A percentile compares a stretch with the other conserved stretches of the same genome.
These are phyloP conservation scores for Lampris megalopsis DNA, from an alignment of 2,113 vertebrate species.

Conservation along the genomic window DNA sequence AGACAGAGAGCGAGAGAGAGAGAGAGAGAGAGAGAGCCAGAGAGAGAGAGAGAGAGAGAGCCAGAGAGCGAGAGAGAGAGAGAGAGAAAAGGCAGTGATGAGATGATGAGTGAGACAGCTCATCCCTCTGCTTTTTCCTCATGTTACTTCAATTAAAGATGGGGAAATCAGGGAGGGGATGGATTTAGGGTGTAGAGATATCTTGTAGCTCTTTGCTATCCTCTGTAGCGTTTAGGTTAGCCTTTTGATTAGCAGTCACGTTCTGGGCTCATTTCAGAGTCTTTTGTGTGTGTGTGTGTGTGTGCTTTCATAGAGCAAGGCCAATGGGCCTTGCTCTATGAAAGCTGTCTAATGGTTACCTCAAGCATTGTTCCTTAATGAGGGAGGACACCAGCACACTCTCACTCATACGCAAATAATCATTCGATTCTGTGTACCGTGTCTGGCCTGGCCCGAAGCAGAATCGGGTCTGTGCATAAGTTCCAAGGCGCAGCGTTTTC, in stretches of 20 bases:
- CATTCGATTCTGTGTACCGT: slow-evolving; percentile 19
- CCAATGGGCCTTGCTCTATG: neutral
- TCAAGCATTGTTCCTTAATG: neutral
- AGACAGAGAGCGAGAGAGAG: too few species aligned
- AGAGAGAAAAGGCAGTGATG: slow-evolving; percentile 27
- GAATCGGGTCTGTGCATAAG: neutral
- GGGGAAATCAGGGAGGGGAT: slow-evolving; percentile 29
- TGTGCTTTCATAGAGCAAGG: neutral
- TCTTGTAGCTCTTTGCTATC: slow-evolving; percentile 3
- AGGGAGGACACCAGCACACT: too few species aligned
- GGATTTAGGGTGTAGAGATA: slow-evolving; percentile 6
- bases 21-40: too few species aligned
- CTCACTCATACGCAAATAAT: neutral
- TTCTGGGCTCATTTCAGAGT: slow-evolving; percentile 8
- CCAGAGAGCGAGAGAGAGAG: too few species aligned
- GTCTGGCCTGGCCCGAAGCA: slow-evolving; percentile 9
- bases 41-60: too few species aligned
- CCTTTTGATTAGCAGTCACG: slow-evolving; percentile 18
- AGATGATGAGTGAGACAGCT: slow-evolving; percentile 33
- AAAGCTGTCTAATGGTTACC: neutral
- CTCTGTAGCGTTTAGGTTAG: slow-evolving; percentile 23
- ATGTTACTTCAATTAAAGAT: slow-evolving; percentile 8
- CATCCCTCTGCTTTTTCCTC: slow-evolving; percentile 19
- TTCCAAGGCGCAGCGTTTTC: too few species aligned
- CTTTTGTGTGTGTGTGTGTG: slow-evolving; percentile 11